Evolutionary conservation across 2,797 vertebrate species (phyloP).

Genomic region (Clamator glandarius): DNA sequence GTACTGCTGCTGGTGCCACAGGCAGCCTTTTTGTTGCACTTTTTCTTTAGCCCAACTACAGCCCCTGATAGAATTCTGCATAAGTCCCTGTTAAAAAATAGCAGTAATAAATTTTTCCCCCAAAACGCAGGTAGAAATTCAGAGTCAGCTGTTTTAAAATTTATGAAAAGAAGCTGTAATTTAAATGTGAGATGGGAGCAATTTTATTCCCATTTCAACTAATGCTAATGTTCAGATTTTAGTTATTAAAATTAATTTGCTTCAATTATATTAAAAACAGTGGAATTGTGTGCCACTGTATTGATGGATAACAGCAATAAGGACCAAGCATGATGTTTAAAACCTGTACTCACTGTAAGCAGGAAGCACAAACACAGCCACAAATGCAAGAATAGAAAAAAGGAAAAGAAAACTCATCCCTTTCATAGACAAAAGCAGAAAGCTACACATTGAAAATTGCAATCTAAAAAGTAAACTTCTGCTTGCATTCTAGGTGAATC

Average conservation of each 20-base stretch:
- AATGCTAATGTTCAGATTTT: constrained; percentile 74
- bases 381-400: constrained; percentile 2
- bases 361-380: constrained; percentile 21
- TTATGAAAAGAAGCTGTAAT: constrained; percentile 72
- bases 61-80: constrained; percentile 45
- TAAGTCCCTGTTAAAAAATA: constrained; percentile 62
- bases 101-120: constrained; percentile 27
- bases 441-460: neutral
- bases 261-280: constrained; percentile 74
- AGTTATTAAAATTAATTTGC: constrained; percentile 80
- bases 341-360: constrained; percentile 34
- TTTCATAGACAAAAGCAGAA: constrained; percentile 36
- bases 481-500: neutral
- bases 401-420: neutral
- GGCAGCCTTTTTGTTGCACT: constrained; percentile 27
- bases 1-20: neutral
- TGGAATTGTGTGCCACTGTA: constrained; percentile 54
- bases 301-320: constrained; percentile 75
- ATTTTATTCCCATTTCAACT: constrained; percentile 76
- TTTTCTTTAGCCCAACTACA: constrained; percentile 17
- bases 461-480: constrained; percentile 3
- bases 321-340: constrained; percentile 48
- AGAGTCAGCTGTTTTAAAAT: constrained; percentile 76
- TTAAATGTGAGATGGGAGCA: constrained; percentile 62
- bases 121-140: constrained; percentile 64